These are phyloP conservation scores for Coelopa frigida DNA, from an alignment of 1,140 invertebrate species.

Conservation along the genomic window DNA sequence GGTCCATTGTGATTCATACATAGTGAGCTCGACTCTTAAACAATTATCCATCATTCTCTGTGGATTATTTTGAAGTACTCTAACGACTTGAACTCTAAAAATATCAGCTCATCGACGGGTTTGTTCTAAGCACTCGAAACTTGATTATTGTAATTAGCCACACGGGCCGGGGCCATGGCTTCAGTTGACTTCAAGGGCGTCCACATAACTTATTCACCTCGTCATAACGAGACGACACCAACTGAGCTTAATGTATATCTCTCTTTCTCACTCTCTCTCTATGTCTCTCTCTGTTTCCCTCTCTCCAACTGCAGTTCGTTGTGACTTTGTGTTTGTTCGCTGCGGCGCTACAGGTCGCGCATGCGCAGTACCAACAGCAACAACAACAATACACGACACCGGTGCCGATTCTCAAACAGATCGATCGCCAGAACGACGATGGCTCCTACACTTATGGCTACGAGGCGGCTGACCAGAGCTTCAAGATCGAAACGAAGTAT, in stretches of 20 bases:
- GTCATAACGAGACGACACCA: not conserved
- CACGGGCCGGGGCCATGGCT: too few relatives aligned
- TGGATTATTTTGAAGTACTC: not conserved
- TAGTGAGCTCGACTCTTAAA: not conserved
- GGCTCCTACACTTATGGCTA: constrained; percentile 83
- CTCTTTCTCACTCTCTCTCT: not conserved
- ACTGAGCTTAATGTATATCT: not conserved
- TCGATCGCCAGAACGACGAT: constrained; percentile 80
- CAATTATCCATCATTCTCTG: not conserved
- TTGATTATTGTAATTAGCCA: too few relatives aligned
- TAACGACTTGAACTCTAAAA: too few relatives aligned
- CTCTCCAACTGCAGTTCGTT: constrained; percentile 3
- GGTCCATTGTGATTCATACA: too few relatives aligned
- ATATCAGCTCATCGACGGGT: too few relatives aligned
- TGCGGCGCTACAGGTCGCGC: not conserved
- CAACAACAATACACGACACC: constrained; percentile 52
- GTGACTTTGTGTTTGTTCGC: too few relatives aligned
- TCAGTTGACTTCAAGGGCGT: not conserved
- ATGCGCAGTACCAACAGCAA: constrained; percentile 19
- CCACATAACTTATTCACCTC: not conserved
- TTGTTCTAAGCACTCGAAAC: too few relatives aligned
- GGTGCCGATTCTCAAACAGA: constrained; percentile 75
- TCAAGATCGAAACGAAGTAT: constrained; percentile 86
- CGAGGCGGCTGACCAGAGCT: constrained; percentile 82
- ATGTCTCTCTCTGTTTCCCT: constrained; percentile 10